phyloP scores from a whole-genome alignment of 1,140 invertebrate species.

The Leptonema lineaticorne region DNA sequence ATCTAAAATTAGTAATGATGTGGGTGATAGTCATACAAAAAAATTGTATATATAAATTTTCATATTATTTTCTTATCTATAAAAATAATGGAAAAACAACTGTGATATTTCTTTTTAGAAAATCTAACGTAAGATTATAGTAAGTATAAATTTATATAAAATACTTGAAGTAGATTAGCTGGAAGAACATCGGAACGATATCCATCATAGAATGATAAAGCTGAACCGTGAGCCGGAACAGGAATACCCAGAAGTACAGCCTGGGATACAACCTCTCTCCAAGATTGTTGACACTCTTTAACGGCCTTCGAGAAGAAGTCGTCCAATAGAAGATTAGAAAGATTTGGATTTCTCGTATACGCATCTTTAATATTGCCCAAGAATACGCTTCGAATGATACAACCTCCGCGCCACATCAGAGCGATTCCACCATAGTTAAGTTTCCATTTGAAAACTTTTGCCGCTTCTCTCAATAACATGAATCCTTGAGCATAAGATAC shows the following conservation, averaged over 20 bases:
- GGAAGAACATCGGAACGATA: slow-evolving; percentile 80
- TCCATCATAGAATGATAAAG: slow-evolving; percentile 96
- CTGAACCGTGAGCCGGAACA: slow-evolving; percentile 88
- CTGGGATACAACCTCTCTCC: slow-evolving; percentile 67
- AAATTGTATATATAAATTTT: too few species aligned
- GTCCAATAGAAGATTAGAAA: slow-evolving; percentile 91
- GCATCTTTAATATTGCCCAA: slow-evolving; percentile 96
- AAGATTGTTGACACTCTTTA: slow-evolving; percentile 71
- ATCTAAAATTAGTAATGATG: too few species aligned
- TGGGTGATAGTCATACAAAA: too few species aligned
- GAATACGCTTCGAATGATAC: slow-evolving; percentile 96
- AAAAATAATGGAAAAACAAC: neutral
- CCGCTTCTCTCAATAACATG: slow-evolving; percentile 95
- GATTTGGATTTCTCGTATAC: slow-evolving; percentile 87
- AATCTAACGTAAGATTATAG: too few species aligned
- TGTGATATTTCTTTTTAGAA: neutral
- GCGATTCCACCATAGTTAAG: slow-evolving; percentile 98
- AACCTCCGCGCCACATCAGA: slow-evolving; percentile 99
- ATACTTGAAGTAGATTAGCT: slow-evolving; percentile 87
- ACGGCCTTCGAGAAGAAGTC: slow-evolving; percentile 92
- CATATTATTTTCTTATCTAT: neutral
- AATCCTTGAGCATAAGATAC: slow-evolving; percentile 99
- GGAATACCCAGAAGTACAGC: slow-evolving; percentile 81
- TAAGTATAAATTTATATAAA: neutral
- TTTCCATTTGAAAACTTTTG: slow-evolving; percentile 86